Percentiles rank a stretch among this genome's conserved stretches.
Evolutionary conservation across 2,113 vertebrate species (phyloP).

Genomic region (Cryptomyrus ogoouensis): DNA sequence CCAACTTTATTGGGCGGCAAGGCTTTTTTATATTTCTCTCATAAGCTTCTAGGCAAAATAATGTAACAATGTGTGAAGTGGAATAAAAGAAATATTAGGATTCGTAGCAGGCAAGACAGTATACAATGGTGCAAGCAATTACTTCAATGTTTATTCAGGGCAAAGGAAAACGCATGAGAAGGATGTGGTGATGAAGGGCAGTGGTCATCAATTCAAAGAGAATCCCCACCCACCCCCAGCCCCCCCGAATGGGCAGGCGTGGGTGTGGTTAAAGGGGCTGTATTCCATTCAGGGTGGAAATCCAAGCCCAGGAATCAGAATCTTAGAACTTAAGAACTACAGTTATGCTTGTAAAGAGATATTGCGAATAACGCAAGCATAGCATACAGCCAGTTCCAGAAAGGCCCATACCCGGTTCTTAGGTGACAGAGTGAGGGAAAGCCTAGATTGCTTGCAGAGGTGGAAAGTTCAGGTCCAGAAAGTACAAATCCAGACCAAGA

Average conservation of each 20-base stretch:
- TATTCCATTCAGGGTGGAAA: neutral
- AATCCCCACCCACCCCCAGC: neutral
- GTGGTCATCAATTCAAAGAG: no score
- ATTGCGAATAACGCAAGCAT: neutral
- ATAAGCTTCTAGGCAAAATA: neutral
- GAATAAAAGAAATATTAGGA: neutral
- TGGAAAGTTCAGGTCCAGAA: no score
- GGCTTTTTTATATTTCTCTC: neutral
- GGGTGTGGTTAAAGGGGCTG: neutral
- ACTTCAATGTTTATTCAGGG: neutral
- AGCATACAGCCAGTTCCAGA: neutral
- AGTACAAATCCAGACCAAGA: no score
- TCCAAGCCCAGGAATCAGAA: neutral
- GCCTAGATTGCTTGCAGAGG: neutral
- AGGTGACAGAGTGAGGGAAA: neutral
- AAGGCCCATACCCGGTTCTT: neutral
- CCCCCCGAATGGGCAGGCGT: no score
- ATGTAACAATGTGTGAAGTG: neutral
- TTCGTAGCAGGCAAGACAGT: neutral
- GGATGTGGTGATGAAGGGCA: neutral
- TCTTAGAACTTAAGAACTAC: neutral
- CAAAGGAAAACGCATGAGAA: neutral
- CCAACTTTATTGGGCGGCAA: conserved; percentile 18
- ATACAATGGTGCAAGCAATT: neutral
- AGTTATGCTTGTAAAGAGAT: neutral